Conservation (phyloP, 2,797 vertebrate genomes). For the Cuculus canorus region DNA sequence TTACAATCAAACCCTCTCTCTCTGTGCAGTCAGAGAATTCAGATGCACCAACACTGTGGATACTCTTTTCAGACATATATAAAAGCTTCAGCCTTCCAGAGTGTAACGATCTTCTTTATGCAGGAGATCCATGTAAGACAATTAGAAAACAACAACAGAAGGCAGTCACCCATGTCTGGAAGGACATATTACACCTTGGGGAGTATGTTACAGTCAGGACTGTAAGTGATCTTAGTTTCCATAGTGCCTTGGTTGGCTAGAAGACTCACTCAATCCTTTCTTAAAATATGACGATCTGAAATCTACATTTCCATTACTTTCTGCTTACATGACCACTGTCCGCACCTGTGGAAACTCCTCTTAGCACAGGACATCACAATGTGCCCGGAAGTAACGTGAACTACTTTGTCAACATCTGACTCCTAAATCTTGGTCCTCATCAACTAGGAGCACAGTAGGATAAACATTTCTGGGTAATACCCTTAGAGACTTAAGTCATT, state of each 20-base stretch:
- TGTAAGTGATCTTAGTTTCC: neutral
- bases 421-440: neutral
- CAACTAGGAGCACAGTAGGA: neutral
- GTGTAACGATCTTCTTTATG: neutral
- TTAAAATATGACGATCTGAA: accelerated
- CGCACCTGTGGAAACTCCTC: neutral
- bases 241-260: neutral
- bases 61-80: neutral
- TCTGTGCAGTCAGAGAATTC: neutral
- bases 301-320: neutral
- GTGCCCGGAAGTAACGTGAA: neutral
- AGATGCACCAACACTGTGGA: neutral
- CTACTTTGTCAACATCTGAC: neutral
- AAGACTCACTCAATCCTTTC: neutral
- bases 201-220: neutral
- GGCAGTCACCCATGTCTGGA: neutral
- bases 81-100: neutral
- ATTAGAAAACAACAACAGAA: neutral
- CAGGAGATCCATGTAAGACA: too few species aligned
- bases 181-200: neutral
- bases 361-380: neutral
- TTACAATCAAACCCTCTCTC: neutral
- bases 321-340: neutral
- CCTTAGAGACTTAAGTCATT: neutral
- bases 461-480: neutral